phyloP scores from a whole-genome alignment of 2,888 invertebrate genomes.

The Emmelina monodactyla region DNA sequence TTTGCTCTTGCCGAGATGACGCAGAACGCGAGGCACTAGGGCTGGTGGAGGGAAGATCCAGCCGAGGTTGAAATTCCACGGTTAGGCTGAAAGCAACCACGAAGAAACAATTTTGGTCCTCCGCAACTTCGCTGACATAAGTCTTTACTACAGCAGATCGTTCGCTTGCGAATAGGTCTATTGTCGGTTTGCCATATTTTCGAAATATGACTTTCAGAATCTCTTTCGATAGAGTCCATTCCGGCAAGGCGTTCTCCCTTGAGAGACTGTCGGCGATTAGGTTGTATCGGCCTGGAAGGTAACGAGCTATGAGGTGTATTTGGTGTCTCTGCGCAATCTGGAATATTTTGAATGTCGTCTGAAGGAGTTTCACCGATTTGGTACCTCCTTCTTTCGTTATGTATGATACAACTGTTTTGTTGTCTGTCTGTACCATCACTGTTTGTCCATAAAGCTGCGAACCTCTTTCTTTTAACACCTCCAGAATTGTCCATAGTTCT shows the following conservation, averaged over 20 bases:
- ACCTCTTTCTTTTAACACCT: not conserved
- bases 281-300: conserved; percentile 16
- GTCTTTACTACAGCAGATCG: conserved; percentile 12
- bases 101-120: conserved; percentile 6
- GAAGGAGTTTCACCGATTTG: conserved; percentile 9
- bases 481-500: conserved; percentile 6
- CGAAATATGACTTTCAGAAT: conserved; percentile 3
- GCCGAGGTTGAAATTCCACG: conserved; percentile 15
- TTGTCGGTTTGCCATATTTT: conserved; percentile 9
- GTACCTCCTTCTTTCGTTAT: conserved; percentile 17
- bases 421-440: conserved; percentile 8
- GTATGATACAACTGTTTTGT: conserved; percentile 14
- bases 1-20: conserved; percentile 11
- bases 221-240: not conserved
- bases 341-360: conserved; percentile 9
- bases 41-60: conserved; percentile 18
- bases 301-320: conserved; percentile 10
- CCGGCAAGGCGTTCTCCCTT: conserved; percentile 4
- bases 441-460: conserved; percentile 3
- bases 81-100: conserved; percentile 15
- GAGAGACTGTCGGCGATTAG: conserved; percentile 15
- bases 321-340: conserved; percentile 4
- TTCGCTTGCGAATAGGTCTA: conserved; percentile 15
- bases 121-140: conserved; percentile 13
- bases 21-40: conserved; percentile 14